Evolutionary conservation across 2,888 invertebrate genomes (phyloP).

Genomic region (Anthophora plumipes): DNA sequence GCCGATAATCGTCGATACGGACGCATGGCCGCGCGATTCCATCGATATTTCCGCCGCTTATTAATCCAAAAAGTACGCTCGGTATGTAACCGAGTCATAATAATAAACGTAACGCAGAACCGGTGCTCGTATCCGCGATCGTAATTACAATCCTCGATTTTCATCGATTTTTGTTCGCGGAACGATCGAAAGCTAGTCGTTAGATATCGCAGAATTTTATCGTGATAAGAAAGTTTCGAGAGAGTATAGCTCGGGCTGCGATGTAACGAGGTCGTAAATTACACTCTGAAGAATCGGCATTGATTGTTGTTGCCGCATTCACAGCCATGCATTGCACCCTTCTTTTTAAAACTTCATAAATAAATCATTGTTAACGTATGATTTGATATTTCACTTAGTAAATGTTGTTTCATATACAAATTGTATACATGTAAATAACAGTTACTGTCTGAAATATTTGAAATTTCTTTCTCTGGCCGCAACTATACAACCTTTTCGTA

Average conservation of each 20-base stretch:
- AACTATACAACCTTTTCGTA: too few species aligned
- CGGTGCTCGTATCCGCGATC: neutral
- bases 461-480: too few species aligned
- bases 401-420: too few species aligned
- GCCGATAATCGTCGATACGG: slow-evolving; percentile 12
- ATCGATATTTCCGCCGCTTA: slow-evolving; percentile 25
- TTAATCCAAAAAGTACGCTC: slow-evolving; percentile 22
- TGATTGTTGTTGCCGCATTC: too few species aligned
- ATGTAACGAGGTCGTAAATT: too few species aligned
- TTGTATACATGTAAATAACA: too few species aligned
- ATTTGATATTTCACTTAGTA: too few species aligned
- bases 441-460: too few species aligned
- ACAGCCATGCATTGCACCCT: too few species aligned
- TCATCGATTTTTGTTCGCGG: neutral
- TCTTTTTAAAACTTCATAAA: too few species aligned
- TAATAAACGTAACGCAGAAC: slow-evolving; percentile 35
- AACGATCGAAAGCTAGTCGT: neutral
- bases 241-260: neutral
- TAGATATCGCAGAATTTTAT: slow-evolving; percentile 12
- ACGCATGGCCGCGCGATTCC: neutral
- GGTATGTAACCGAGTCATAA: slow-evolving; percentile 9
- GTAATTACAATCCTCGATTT: slow-evolving; percentile 33
- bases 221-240: slow-evolving; percentile 17
- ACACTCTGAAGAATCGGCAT: too few species aligned
- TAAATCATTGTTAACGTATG: too few species aligned